phyloP scores from a whole-genome alignment of 2,888 invertebrate genomes.

The Bellardia bayeri region DNA sequence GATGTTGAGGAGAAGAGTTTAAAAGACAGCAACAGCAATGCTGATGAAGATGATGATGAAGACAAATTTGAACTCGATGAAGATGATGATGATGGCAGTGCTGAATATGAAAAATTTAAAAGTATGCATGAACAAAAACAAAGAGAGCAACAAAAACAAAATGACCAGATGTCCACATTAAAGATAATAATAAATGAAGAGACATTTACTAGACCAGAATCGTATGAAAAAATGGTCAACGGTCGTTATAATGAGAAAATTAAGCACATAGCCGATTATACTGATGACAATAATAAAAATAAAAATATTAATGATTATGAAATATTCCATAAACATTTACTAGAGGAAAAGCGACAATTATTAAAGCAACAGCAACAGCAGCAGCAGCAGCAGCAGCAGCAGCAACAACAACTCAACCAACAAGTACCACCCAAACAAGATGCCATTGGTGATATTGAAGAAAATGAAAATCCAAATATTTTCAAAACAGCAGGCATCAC shows the following conservation, averaged over 20 bases:
- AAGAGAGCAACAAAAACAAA: conserved; percentile 55
- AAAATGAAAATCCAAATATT: conserved; percentile 56
- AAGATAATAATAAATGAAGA: conserved; percentile 46
- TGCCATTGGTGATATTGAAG: conserved; percentile 77
- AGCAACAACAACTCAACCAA: conserved; percentile 65
- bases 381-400: conserved; percentile 67
- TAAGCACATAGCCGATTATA: conserved; percentile 44
- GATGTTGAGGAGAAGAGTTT: conserved; percentile 21
- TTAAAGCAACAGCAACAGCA: conserved; percentile 55
- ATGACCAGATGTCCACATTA: conserved; percentile 27
- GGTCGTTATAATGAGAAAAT: conserved; percentile 36
- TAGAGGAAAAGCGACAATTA: conserved; percentile 39
- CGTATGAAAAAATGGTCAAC: conserved; percentile 32
- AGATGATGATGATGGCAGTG: conserved; percentile 69
- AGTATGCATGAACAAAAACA: conserved; percentile 62
- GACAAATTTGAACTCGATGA: conserved; percentile 67
- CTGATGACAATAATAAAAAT: conserved; percentile 57
- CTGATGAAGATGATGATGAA: conserved; percentile 58
- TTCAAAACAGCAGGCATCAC: conserved; percentile 28
- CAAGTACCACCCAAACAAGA: conserved; percentile 70
- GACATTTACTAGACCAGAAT: conserved; percentile 39
- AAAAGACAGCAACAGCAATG: conserved; percentile 16
- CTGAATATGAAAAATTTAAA: conserved; percentile 69
- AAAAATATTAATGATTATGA: conserved; percentile 63
- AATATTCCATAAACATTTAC: conserved; percentile 63